Evolutionary conservation across 2,797 vertebrate species (phyloP), one percentile per base, ranked within the genome.

Genomic region (Scolopax bukidnonensis): DNA sequence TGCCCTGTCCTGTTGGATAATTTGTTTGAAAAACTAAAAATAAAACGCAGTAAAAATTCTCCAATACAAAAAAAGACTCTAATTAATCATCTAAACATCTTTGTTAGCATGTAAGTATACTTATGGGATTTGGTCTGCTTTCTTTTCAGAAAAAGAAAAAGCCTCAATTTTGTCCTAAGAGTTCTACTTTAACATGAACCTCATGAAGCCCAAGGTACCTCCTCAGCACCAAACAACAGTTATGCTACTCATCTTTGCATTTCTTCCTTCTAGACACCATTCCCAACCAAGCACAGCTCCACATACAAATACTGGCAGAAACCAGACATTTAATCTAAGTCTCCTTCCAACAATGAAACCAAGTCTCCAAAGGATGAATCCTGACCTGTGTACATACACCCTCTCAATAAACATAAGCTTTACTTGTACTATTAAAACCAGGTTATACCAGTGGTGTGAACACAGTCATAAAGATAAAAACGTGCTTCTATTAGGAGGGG

Each of bases 111-210:
- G 4, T 8, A 84, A 45, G 11, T 8, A n/a, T 95, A 90, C 45
- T 59, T 32, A 77, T 0, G 12, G 78, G 57, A 92, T 95, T 94
- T 95, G 95, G 94, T 96, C 94, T 96, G 81, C 32, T 80, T 90
- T 65, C 50, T 64, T 84, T 50, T 32, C 60, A 76, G 56, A 16
- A 27, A 60, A 61, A 23, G 30, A 54, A 41, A 20, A 3, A 12
- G 36, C 25, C 23, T 88, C 7, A 33, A 36, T 67, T 90, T 90
- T 83, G 30, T 68, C 50, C 11, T 71, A 71, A 16, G 54, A 92
- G 56, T 83, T 89, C 32, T 43, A 69, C 48, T 78, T 85, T 24
- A 73, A 71, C 23, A 78, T 5, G 40, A 95, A 85, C 45, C 33
- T 70, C 36, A 38, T 47, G 56, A 57, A 94, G 87, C 59, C 40